Base-by-base conservation (phyloP, 2,797 vertebrate species). In the Cirrhinus mrigala region DNA sequence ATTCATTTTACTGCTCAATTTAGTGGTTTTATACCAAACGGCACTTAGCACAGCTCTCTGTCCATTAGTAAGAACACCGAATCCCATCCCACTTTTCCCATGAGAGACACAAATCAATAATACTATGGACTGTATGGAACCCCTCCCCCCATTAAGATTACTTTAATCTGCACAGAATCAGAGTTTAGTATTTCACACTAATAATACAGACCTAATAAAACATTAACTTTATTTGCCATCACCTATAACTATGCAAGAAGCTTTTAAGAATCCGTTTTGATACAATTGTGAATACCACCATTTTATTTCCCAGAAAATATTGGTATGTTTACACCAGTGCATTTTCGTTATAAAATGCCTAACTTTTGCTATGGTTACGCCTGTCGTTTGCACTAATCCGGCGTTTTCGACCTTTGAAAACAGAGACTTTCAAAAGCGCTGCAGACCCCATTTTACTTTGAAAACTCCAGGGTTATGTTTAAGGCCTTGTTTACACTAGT, bases 31-130 rank as follows among this genome's bases (percentile, higher is more conserved):
- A 60, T 48, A 60, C n/a, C 80, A 46, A 46, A 82, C 12, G 11
- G 52, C 56, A 62, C 81, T 74, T 24, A 50, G 70, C 40, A 60
- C 37, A 27, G 37, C 37, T 50, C 12, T 60, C 0, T 3, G 8
- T 74, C 81, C 81, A 82, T 82, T 73, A 74, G 69, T 48, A 33
- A 18, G 11, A 33, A 29, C n/a, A 27, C 27, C 10, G 15, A 58
- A 58, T 78, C 50, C 1, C n/a, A 29, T 82, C 68, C n/a, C 68
- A 33, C 6, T 62, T 22, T 40, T 82, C 69, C 40, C 54, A 48
- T 1, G 20, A 50, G 40, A 44, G 40, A 33, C 20, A 22, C 7
- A 48, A 33, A 62, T 82, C 81, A 82, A 50, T 50, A 62, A 24
- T 6, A 27, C n/a, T 46, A 33, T 71, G 3, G 52, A 71, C 37